phyloP scores from a whole-genome alignment of 1,140 invertebrate species.

The roundworm (Caenorhabditis elegans) region DNA sequence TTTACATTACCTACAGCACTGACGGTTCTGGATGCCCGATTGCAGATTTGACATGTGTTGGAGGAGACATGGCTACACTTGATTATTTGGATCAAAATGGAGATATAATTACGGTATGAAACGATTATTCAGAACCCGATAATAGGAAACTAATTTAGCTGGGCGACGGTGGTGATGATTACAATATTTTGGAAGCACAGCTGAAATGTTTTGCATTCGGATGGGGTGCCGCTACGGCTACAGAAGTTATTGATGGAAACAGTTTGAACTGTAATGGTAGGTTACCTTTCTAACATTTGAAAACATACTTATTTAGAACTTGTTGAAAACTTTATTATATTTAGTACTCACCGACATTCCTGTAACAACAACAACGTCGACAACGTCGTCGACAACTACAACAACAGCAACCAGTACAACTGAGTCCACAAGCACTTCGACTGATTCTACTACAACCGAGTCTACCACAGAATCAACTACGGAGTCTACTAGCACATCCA shows the following conservation, averaged over 20 bases:
- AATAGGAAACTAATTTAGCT: neutral
- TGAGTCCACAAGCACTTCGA: neutral
- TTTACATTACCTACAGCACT: neutral
- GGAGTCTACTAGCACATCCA: neutral
- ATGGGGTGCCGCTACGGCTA: neutral
- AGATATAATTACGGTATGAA: neutral
- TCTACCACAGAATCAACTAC: neutral
- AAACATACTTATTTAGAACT: too few relatives aligned
- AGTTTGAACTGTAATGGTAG: neutral
- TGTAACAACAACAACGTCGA: neutral
- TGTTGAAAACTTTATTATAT: neutral
- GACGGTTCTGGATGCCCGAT: neutral
- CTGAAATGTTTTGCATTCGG: conserved; percentile 12
- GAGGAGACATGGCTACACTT: neutral
- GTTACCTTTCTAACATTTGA: neutral
- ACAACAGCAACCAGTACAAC: neutral
- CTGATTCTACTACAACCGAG: neutral
- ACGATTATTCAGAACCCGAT: neutral
- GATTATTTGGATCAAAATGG: neutral
- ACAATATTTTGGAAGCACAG: neutral
- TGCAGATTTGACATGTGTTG: neutral
- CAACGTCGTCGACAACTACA: neutral
- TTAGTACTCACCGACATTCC: conserved; percentile 7
- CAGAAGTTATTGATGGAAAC: neutral
- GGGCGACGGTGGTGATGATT: neutral